phyloP scores from a whole-genome alignment of 2,888 invertebrate genomes.

The Eilema griseolum region DNA sequence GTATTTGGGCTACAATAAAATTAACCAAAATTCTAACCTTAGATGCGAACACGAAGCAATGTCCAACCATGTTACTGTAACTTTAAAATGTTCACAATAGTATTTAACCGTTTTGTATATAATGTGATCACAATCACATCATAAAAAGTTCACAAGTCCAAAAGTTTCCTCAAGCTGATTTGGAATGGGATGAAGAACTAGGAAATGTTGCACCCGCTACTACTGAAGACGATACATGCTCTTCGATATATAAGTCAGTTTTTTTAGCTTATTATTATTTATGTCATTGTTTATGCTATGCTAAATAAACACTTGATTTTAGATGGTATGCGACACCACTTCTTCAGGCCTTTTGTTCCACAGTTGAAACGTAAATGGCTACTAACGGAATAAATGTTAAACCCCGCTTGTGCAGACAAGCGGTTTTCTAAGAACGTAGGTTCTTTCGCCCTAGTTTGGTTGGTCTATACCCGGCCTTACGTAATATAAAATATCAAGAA shows the following conservation, averaged over 20 bases:
- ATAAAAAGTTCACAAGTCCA: constrained; percentile 38
- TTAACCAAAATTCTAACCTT: constrained; percentile 55
- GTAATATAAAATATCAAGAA: neutral
- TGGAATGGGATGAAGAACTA: constrained; percentile 93
- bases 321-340: constrained; percentile 94
- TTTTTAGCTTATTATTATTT: neutral
- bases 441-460: neutral
- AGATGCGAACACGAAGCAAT: constrained; percentile 60
- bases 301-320: constrained; percentile 57
- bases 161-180: constrained; percentile 77
- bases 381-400: too few species aligned
- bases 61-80: constrained; percentile 61
- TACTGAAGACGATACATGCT: constrained; percentile 85
- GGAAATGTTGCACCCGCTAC: constrained; percentile 83
- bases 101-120: constrained; percentile 31
- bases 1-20: constrained; percentile 89
- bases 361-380: too few species aligned
- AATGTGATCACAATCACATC: constrained; percentile 42
- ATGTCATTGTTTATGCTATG: neutral
- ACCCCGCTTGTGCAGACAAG: too few species aligned
- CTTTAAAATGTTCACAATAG: constrained; percentile 44
- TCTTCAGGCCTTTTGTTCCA: too few species aligned
- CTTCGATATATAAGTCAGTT: constrained; percentile 81
- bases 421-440: too few species aligned
- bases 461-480: neutral